Evolutionary conservation across 2,888 invertebrate species (phyloP).

Genomic region (Drosophila mimica): DNA sequence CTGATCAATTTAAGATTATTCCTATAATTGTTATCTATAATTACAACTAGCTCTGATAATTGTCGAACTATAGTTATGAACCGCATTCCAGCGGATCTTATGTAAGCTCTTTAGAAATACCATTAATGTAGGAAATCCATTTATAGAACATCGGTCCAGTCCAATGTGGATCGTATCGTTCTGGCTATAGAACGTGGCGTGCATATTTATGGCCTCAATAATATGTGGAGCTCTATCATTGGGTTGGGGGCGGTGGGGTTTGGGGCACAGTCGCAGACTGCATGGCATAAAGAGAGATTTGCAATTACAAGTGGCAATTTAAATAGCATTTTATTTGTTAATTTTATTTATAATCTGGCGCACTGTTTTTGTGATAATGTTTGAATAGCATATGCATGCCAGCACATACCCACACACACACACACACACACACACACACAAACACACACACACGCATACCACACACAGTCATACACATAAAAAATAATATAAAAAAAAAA

Average conservation of each 20-base stretch:
- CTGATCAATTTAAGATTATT: background rate
- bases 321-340: conserved; percentile 72
- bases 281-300: conserved; percentile 38
- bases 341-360: conserved; percentile 70
- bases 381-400: conserved; percentile 57
- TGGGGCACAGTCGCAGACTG: background rate
- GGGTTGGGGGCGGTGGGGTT: background rate
- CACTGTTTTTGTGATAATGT: conserved; percentile 54
- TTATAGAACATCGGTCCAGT: conserved; percentile 24
- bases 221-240: conserved; percentile 30
- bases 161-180: conserved; percentile 23
- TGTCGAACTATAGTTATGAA: conserved; percentile 19
- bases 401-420: conserved; percentile 29
- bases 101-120: conserved; percentile 31
- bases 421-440: conserved; percentile 17
- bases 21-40: conserved; percentile 10
- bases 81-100: conserved; percentile 45
- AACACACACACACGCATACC: conserved; percentile 2
- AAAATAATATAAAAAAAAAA: no score
- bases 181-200: conserved; percentile 33
- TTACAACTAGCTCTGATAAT: conserved; percentile 18
- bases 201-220: conserved; percentile 66
- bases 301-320: conserved; percentile 74
- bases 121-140: conserved; percentile 29
- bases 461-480: background rate